These are phyloP conservation scores for Hippopotamus amphibius DNA, from an alignment of 2,113 vertebrate genomes.

Conservation along the genomic window DNA sequence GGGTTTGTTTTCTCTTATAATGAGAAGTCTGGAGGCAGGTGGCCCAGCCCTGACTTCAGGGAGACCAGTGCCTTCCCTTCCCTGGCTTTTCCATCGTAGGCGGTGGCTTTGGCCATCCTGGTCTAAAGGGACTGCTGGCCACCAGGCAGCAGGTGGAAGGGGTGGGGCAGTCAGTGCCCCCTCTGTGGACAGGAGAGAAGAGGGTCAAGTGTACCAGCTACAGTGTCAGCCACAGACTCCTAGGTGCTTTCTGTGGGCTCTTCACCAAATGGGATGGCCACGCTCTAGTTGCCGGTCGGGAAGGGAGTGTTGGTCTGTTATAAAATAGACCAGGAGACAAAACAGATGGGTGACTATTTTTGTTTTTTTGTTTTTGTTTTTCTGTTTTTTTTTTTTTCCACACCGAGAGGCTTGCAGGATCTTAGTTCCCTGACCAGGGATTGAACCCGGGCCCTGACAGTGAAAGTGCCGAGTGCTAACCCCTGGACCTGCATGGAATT, in stretches of 20 bases:
- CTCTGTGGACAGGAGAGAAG: neutral
- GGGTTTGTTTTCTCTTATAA: neutral
- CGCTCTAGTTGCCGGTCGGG: neutral
- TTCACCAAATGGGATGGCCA: neutral
- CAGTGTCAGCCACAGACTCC: accelerated
- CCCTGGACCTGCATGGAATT: neutral
- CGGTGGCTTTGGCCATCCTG: neutral
- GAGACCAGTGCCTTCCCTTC: neutral
- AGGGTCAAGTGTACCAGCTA: neutral
- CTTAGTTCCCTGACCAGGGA: neutral
- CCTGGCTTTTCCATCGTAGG: neutral
- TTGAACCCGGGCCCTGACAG: neutral
- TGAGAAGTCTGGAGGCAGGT: neutral
- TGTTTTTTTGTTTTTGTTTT: no score
- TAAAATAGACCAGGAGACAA: neutral
- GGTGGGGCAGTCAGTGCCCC: neutral
- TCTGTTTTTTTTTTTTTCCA: neutral
- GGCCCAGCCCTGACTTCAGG: neutral
- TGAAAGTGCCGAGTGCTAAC: neutral
- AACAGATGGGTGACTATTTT: neutral
- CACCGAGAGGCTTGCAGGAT: neutral
- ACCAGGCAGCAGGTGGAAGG: accelerated
- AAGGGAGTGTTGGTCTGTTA: neutral
- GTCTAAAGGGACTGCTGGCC: neutral
- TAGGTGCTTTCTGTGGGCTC: neutral